Conservation (phyloP, 2,797 vertebrate genomes). For the Amniataba percoides region DNA sequence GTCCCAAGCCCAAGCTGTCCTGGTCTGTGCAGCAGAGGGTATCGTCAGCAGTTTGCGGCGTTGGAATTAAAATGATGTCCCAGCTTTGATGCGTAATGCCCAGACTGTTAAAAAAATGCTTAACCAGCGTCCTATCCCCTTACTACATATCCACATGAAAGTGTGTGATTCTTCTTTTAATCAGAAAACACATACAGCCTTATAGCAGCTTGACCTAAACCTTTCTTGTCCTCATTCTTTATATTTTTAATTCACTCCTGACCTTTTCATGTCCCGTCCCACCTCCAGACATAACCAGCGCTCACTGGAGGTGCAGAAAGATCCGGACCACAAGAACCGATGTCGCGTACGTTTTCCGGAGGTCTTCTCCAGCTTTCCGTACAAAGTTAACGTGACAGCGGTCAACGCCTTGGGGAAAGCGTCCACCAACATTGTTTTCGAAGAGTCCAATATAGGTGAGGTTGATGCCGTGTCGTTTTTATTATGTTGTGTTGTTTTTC, state of each 20-base stretch:
- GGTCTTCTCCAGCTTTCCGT: slow-evolving; percentile 94
- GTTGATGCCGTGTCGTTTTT: background rate
- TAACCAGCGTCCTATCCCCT: background rate
- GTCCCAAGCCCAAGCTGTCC: background rate
- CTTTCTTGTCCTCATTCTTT: background rate
- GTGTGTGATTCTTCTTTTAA: background rate
- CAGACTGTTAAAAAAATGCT: background rate
- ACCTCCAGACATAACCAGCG: slow-evolving; percentile 90
- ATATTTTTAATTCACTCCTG: background rate
- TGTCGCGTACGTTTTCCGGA: slow-evolving; percentile 94
- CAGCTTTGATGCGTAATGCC: slow-evolving; percentile 10
- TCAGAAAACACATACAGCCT: slow-evolving; percentile 4
- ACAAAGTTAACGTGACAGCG: slow-evolving; percentile 94
- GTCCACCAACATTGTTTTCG: slow-evolving; percentile 87
- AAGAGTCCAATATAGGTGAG: slow-evolving; percentile 94
- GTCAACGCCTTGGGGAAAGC: slow-evolving; percentile 92
- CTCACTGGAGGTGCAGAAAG: slow-evolving; percentile 91
- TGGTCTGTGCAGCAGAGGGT: background rate
- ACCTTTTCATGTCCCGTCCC: background rate
- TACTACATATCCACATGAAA: background rate
- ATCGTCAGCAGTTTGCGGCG: slow-evolving; percentile 20
- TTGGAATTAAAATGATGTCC: slow-evolving; percentile 9
- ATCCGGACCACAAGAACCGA: slow-evolving; percentile 92
- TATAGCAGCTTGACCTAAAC: background rate
- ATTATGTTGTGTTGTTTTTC: background rate